A percentile compares a stretch with the other conserved stretches of the same genome.
phyloP scores from a whole-genome alignment of 2,888 invertebrate species.

The Hyposoter dolosus region DNA sequence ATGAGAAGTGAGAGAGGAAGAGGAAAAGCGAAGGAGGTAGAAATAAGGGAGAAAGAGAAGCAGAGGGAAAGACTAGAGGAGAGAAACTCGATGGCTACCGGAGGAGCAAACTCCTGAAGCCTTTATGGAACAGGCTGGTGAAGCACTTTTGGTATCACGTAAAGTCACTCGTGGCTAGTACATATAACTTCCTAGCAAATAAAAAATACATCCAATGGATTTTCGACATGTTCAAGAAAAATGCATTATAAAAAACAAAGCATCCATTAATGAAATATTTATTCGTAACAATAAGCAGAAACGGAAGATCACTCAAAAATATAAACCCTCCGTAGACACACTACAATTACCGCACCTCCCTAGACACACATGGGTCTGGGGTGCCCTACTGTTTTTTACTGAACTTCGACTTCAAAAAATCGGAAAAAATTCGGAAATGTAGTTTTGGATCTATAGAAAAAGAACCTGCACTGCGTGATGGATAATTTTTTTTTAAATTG shows the following conservation, averaged over 20 bases:
- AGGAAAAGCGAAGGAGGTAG: slow-evolving; percentile 4
- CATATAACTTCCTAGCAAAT: neutral
- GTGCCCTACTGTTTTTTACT: no score
- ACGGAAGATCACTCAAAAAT: neutral
- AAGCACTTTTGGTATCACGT: slow-evolving; percentile 42
- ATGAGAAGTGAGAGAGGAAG: slow-evolving; percentile 5
- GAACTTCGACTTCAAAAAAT: no score
- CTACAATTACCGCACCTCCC: no score
- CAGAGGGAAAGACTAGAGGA: neutral
- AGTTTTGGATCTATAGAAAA: no score
- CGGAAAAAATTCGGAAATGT: no score
- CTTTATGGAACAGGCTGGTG: slow-evolving; percentile 22
- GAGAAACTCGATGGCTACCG: slow-evolving; percentile 10
- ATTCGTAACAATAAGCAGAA: neutral
- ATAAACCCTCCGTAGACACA: no score
- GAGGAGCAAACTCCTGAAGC: slow-evolving; percentile 45
- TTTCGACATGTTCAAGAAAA: neutral
- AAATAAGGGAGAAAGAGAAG: slow-evolving; percentile 8
- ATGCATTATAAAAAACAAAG: neutral
- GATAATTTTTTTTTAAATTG: no score
- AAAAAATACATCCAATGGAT: neutral
- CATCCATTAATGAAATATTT: neutral
- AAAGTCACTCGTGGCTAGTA: slow-evolving; percentile 6
- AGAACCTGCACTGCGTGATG: no score
- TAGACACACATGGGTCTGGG: no score